Evolutionary conservation across 2,113 vertebrate species (phyloP).

Genomic region (Lophius piscatorius): DNA sequence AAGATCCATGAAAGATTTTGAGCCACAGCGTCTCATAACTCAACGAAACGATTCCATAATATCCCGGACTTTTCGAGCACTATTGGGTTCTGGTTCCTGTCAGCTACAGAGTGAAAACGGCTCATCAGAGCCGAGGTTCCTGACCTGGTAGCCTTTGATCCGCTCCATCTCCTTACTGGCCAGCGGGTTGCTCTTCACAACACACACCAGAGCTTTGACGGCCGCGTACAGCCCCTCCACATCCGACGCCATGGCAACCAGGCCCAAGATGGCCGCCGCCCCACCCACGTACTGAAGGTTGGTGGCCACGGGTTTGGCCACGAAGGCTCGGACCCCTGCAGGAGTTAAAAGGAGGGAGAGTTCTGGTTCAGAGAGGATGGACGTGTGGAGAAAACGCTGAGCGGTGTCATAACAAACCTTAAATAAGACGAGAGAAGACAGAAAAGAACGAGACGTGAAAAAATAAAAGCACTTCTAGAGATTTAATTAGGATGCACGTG

Average conservation of each 20-base stretch:
- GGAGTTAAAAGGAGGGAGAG: background rate
- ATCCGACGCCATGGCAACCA: constrained; percentile 98
- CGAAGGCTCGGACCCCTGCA: constrained; percentile 93
- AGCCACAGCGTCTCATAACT: too few relatives aligned
- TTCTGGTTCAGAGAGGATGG: too few relatives aligned
- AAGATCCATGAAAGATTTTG: too few relatives aligned
- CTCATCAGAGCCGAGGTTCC: background rate
- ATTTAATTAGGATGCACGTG: background rate
- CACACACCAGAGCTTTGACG: constrained; percentile 97
- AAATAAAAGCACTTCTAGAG: too few relatives aligned
- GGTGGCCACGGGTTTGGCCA: constrained; percentile 94
- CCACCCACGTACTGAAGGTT: constrained; percentile 96
- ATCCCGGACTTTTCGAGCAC: too few relatives aligned
- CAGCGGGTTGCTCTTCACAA: constrained; percentile 96
- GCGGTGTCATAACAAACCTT: too few relatives aligned
- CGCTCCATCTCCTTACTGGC: constrained; percentile 99
- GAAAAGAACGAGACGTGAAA: too few relatives aligned
- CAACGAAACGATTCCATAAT: too few relatives aligned
- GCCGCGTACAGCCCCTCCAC: constrained; percentile 97
- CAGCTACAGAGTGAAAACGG: background rate
- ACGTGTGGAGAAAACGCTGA: too few relatives aligned
- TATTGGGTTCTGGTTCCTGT: too few relatives aligned
- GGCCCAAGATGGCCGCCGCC: constrained; percentile 94
- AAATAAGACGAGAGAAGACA: too few relatives aligned
- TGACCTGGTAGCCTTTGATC: constrained; percentile 94